These are phyloP conservation scores for Ptilodon capucinus DNA, from an alignment of 2,888 invertebrate genomes.

Conservation along the genomic window DNA sequence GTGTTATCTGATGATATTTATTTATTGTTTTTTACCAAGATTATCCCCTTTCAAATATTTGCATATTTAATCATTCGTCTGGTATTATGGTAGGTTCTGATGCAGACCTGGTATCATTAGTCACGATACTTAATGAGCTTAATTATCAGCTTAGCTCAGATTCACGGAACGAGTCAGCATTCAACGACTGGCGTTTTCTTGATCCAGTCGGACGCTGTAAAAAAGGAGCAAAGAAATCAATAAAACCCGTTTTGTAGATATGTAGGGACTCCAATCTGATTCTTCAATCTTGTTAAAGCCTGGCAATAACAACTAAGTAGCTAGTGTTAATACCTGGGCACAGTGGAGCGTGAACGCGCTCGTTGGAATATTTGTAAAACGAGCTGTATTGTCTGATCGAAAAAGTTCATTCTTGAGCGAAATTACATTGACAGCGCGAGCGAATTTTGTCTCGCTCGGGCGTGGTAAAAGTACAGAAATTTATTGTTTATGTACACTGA, in stretches of 20 bases:
- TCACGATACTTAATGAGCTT: neutral
- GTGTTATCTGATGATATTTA: too few relatives aligned
- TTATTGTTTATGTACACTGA: too few relatives aligned
- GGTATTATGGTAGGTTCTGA: neutral
- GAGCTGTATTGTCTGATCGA: too few relatives aligned
- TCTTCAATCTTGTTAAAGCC: conserved; percentile 24
- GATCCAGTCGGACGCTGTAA: neutral
- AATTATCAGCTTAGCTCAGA: neutral
- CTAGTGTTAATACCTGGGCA: too few relatives aligned
- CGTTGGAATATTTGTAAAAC: too few relatives aligned
- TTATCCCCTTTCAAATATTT: neutral
- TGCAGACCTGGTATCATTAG: neutral
- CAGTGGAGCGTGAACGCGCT: too few relatives aligned
- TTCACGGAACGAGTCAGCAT: neutral
- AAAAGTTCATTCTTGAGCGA: too few relatives aligned
- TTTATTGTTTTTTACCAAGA: too few relatives aligned
- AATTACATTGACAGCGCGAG: too few relatives aligned
- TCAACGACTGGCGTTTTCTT: neutral
- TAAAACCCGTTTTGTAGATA: conserved; percentile 5
- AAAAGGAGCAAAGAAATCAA: conserved; percentile 6
- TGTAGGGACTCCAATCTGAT: conserved; percentile 15
- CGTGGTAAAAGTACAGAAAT: too few relatives aligned
- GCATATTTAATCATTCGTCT: neutral
- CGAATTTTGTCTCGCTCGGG: too few relatives aligned
- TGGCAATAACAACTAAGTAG: conserved; percentile 37